A percentile compares a stretch with the other conserved stretches of the same genome.
phyloP scores from a whole-genome alignment of 2,888 invertebrate species.

The Oegoconia quadripuncta region DNA sequence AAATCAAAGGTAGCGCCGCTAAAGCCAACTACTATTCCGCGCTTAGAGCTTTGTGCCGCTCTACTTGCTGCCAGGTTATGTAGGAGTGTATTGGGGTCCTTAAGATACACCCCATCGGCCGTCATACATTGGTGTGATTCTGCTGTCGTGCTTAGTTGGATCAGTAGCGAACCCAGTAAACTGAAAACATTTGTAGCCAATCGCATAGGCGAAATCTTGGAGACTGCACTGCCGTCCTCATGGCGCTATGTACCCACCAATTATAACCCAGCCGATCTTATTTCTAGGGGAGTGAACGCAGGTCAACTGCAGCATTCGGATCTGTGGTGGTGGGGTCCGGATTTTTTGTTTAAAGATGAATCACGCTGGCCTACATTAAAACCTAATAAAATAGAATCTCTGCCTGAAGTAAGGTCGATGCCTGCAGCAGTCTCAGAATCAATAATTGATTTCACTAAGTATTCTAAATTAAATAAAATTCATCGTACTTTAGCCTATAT shows the following conservation, averaged over 20 bases:
- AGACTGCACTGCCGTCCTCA: conserved; percentile 13
- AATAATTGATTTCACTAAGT: conserved; percentile 11
- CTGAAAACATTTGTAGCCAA: conserved; percentile 27
- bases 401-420: conserved; percentile 19
- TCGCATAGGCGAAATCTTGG: conserved; percentile 19
- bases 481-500: conserved; percentile 10
- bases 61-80: conserved; percentile 10
- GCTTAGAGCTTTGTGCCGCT: conserved; percentile 14
- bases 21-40: conserved; percentile 13
- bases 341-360: conserved; percentile 16
- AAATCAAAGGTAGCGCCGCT: conserved; percentile 15
- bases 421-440: not conserved
- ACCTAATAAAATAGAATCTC: not conserved
- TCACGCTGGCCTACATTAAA: conserved; percentile 17
- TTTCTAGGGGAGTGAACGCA: conserved; percentile 20
- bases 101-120: conserved; percentile 1
- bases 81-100: conserved; percentile 4
- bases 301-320: not conserved
- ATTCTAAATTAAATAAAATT: not conserved
- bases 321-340: conserved; percentile 23
- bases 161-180: conserved; percentile 17
- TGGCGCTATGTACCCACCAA: conserved; percentile 26
- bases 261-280: conserved; percentile 23
- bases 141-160: conserved; percentile 25
- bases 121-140: conserved; percentile 8